Evolutionary conservation across 2,113 vertebrate genomes (phyloP).

Genomic region (Turnix velox): DNA sequence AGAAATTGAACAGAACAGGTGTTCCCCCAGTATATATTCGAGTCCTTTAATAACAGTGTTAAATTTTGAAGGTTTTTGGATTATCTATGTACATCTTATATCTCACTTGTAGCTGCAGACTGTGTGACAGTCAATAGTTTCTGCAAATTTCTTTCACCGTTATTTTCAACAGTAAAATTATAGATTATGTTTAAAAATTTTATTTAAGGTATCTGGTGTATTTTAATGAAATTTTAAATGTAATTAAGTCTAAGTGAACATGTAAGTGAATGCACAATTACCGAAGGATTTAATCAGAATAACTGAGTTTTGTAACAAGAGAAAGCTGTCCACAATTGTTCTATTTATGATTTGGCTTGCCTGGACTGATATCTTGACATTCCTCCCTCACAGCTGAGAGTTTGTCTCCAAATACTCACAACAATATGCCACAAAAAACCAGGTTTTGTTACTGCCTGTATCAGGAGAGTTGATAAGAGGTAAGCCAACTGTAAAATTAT

Average conservation of each 20-base stretch:
- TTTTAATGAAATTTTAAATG: no score
- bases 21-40: not conserved
- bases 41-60: not conserved
- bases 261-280: not conserved
- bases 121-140: not conserved
- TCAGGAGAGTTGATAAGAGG: not conserved
- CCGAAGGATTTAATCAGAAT: not conserved
- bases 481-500: not conserved
- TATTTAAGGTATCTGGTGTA: not conserved
- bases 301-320: conserved; percentile 13
- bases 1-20: not conserved
- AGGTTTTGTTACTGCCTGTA: not conserved
- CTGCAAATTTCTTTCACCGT: not conserved
- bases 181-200: not conserved
- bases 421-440: not conserved
- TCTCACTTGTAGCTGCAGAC: not conserved
- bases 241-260: not conserved
- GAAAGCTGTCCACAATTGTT: not conserved
- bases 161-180: not conserved
- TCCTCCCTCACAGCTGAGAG: not conserved
- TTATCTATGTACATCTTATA: not conserved
- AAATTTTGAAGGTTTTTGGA: not conserved
- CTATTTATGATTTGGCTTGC: not conserved
- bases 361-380: not conserved
- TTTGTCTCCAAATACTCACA: not conserved